Conservation (phyloP, 2,888 invertebrate genomes). For the Ophion ventricosus region DNA sequence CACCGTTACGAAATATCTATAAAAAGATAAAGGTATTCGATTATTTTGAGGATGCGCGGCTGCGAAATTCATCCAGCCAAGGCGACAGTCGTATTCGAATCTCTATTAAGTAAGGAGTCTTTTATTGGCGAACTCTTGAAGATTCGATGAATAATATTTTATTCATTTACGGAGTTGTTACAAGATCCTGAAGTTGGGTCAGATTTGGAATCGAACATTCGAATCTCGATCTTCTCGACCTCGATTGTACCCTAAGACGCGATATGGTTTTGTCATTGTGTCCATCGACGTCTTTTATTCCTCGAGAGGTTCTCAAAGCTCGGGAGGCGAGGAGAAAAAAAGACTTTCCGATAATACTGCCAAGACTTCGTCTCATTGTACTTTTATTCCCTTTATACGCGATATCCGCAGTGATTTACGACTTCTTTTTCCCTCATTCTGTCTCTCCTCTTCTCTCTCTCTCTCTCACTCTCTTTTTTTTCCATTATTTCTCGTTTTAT, state of each 20-base stretch:
- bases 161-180: neutral
- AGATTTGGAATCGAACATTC: constrained; percentile 23
- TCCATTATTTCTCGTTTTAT: constrained; percentile 1
- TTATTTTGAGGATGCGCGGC: neutral
- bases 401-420: constrained; percentile 54
- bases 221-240: constrained; percentile 27
- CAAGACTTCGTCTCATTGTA: constrained; percentile 37
- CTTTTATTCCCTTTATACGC: constrained; percentile 48
- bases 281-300: constrained; percentile 31
- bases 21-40: neutral
- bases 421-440: neutral
- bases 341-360: constrained; percentile 46
- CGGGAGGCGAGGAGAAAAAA: constrained; percentile 6
- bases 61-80: too few relatives aligned
- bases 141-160: constrained; percentile 6
- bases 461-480: neutral
- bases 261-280: constrained; percentile 41
- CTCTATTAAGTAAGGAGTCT: neutral
- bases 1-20: neutral
- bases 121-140: neutral
- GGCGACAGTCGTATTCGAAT: neutral
- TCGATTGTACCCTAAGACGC: constrained; percentile 8
- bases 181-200: neutral
- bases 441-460: neutral
- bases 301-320: constrained; percentile 32